These are phyloP conservation scores for Leptinotarsa juncta DNA, from an alignment of 2,888 invertebrate species.

Conservation along the genomic window DNA sequence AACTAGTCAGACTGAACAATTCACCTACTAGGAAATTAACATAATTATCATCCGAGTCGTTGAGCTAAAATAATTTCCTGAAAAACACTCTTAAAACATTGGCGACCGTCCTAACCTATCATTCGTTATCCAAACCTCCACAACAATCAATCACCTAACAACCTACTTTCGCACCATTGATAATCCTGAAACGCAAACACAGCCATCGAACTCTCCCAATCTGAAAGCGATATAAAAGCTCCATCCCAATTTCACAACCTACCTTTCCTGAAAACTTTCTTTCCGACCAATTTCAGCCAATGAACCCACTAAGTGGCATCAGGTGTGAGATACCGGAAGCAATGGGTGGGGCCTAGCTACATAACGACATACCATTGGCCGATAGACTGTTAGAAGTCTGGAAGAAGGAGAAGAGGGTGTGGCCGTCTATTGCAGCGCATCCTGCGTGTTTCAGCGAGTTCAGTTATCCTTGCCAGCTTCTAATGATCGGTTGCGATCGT, in stretches of 20 bases:
- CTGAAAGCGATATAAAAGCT: constrained; percentile 23
- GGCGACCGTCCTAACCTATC: background rate
- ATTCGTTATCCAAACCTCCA: constrained; percentile 4
- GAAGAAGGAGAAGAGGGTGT: constrained; percentile 57
- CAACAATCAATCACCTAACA: constrained; percentile 8
- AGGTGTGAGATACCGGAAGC: constrained; percentile 61
- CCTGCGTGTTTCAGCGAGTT: constrained; percentile 42
- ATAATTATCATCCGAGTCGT: background rate
- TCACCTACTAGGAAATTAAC: background rate
- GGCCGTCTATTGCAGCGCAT: constrained; percentile 51
- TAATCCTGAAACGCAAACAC: constrained; percentile 13
- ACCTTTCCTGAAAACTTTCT: constrained; percentile 36
- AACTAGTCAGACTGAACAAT: too few species aligned
- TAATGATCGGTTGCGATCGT: constrained; percentile 53
- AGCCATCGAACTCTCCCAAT: constrained; percentile 17
- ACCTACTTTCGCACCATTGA: constrained; percentile 24
- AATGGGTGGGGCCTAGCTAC: constrained; percentile 48
- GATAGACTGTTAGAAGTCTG: constrained; percentile 45
- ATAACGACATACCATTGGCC: constrained; percentile 53
- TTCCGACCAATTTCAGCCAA: constrained; percentile 48
- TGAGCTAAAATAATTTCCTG: too few species aligned
- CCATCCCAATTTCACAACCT: constrained; percentile 35
- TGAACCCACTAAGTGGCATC: constrained; percentile 53
- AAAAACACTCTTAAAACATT: background rate
- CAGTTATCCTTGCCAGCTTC: constrained; percentile 57